Base-by-base conservation (phyloP, 2,113 vertebrate species). In the Tupaia chinensis region DNA sequence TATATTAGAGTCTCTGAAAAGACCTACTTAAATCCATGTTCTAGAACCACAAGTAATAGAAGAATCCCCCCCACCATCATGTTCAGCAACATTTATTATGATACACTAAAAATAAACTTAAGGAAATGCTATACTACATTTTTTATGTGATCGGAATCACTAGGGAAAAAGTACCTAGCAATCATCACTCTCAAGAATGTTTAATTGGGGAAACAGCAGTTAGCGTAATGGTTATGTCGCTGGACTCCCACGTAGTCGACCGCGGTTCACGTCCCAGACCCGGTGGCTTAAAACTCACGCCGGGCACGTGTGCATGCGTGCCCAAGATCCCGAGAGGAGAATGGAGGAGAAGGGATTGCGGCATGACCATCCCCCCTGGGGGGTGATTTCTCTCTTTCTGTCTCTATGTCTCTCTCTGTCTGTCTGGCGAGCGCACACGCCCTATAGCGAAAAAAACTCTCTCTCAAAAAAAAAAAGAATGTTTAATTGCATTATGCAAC, bases 1-100 rank as follows among this genome's bases (percentile, higher is more conserved):
- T 16, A 86, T 25, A 83, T 9, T 56, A 53, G 78, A 29, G 78
- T 95, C 58, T 85, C n/a, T 80, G 60, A 85, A 89, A 97, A 89
- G n/a, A 63, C 68, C 32, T 60, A 1, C 11, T 77, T 89, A 80
- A 80, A 10, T 92, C 61, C 32, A 19, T 90, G 19, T 94, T 92
- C 68, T 14, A 53, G 65, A 78, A 17, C 15, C 32, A 56, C 29
- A 54, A 58, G 13, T 32, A 83, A 61, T 79, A 66, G 88, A 87
- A n/a, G 72, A 73, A 85, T 54, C 17, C 4, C 73, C 15, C 14
- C 82, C 27, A 58, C 7, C 12, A 27, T 13, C 72, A 29, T 60
- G 90, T 32, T 77, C 61, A 85, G 60, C 25, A 87, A 69, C 29
- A 23, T 66, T 8, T 86, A 88, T 72, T 78, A 80, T 0, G 60